Conservation (phyloP, 2,113 vertebrate genomes). For the Thryonomys swinderianus region DNA sequence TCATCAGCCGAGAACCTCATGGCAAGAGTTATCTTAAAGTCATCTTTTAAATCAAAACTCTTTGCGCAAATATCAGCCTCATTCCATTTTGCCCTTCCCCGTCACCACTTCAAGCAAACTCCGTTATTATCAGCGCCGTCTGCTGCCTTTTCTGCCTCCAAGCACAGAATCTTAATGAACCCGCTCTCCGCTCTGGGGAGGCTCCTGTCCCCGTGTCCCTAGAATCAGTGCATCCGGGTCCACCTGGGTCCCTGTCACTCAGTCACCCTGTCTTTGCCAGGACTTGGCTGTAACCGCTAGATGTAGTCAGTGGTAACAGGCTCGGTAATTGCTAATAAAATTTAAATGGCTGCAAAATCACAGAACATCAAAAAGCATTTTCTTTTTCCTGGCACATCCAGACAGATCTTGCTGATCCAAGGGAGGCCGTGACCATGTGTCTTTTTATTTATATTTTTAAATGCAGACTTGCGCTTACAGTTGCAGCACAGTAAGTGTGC, state of each 20-base stretch:
- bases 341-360: constrained; percentile 77
- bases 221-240: not conserved
- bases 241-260: not conserved
- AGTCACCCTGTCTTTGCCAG: not conserved
- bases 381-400: constrained; percentile 55
- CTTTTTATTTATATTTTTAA: constrained; percentile 55
- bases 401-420: constrained; percentile 63
- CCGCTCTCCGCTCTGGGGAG: not conserved
- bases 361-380: constrained; percentile 52
- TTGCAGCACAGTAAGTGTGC: not conserved
- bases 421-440: constrained; percentile 1
- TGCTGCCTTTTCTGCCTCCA: not conserved
- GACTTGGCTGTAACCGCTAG: constrained; percentile 28
- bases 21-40: constrained; percentile 9
- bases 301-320: constrained; percentile 36
- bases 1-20: not conserved
- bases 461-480: constrained; percentile 39
- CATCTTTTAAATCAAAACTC: constrained; percentile 20
- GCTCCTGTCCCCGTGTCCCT: not conserved
- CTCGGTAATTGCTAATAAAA: constrained; percentile 73
- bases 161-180: not conserved
- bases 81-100: not conserved
- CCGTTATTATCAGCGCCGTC: accelerated
- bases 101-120: not conserved
- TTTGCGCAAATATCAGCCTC: not conserved